These are phyloP conservation scores for Anguilla marmorata DNA, from an alignment of 2,797 vertebrate genomes.

Conservation along the genomic window DNA sequence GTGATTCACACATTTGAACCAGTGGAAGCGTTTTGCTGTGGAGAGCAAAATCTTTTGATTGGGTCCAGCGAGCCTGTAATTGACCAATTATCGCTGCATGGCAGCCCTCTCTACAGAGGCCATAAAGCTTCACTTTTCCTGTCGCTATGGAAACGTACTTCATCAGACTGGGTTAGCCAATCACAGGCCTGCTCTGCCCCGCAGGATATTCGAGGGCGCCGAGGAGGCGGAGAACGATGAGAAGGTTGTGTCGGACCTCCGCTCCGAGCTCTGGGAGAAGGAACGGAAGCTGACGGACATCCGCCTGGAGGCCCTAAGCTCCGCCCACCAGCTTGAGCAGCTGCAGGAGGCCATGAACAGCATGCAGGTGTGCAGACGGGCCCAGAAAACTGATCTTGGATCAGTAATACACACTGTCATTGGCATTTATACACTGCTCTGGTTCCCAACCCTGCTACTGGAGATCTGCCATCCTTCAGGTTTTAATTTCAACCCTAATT, in stretches of 20 bases:
- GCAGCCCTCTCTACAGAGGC: neutral
- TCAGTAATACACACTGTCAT: neutral
- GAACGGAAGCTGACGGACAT: slow-evolving; percentile 97
- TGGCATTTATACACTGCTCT: neutral
- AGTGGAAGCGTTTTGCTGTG: neutral
- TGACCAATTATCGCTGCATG: neutral
- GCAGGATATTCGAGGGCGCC: slow-evolving; percentile 75
- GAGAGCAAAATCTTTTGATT: neutral
- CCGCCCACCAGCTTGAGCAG: slow-evolving; percentile 94
- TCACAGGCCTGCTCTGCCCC: neutral
- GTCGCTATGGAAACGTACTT: neutral
- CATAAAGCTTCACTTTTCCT: neutral
- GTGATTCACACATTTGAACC: neutral
- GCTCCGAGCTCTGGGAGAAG: slow-evolving; percentile 95
- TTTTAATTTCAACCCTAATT: too few species aligned
- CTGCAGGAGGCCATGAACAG: slow-evolving; percentile 94
- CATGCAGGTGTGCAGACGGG: slow-evolving; percentile 83
- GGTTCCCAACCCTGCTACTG: too few species aligned
- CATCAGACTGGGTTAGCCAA: neutral
- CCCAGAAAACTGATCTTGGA: neutral
- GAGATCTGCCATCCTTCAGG: too few species aligned
- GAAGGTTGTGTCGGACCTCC: slow-evolving; percentile 88
- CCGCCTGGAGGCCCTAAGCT: slow-evolving; percentile 92
- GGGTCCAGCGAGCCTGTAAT: neutral
- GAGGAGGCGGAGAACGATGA: slow-evolving; percentile 74